Evolutionary conservation across 2,113 vertebrate species (phyloP).

Genomic region (Hemiscyllium ocellatum): DNA sequence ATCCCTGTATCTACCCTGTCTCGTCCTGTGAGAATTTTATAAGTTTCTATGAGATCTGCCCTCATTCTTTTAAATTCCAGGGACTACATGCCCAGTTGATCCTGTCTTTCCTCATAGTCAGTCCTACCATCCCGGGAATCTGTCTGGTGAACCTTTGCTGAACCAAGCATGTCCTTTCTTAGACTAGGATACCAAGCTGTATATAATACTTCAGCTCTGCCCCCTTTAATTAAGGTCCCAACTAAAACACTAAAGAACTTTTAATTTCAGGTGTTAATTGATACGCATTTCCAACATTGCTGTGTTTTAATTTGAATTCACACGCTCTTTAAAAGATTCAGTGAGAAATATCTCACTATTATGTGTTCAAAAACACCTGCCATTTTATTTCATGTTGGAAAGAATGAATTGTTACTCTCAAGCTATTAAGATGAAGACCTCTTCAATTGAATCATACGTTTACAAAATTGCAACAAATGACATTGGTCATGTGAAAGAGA

Average conservation of each 20-base stretch:
- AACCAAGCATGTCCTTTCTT: too few species aligned
- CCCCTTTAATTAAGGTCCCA: background rate
- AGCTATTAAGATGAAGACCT: background rate
- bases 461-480: background rate
- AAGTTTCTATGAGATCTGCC: too few species aligned
- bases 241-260: background rate
- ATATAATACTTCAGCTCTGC: background rate
- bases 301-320: background rate
- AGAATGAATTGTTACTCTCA: background rate
- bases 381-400: background rate
- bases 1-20: too few species aligned
- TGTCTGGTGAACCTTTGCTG: too few species aligned
- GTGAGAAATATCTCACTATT: background rate
- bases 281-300: background rate
- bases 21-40: too few species aligned
- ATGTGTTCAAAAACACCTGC: background rate
- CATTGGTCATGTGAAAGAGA: background rate
- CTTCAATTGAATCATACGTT: background rate
- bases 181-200: too few species aligned
- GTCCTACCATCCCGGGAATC: too few species aligned
- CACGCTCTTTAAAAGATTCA: background rate
- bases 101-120: too few species aligned
- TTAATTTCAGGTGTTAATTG: background rate
- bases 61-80: too few species aligned
- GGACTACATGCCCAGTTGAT: too few species aligned